Evolutionary conservation across 2,113 vertebrate genomes (phyloP), one percentile per base, ranked within the genome.

Genomic region (Aix galericulata): DNA sequence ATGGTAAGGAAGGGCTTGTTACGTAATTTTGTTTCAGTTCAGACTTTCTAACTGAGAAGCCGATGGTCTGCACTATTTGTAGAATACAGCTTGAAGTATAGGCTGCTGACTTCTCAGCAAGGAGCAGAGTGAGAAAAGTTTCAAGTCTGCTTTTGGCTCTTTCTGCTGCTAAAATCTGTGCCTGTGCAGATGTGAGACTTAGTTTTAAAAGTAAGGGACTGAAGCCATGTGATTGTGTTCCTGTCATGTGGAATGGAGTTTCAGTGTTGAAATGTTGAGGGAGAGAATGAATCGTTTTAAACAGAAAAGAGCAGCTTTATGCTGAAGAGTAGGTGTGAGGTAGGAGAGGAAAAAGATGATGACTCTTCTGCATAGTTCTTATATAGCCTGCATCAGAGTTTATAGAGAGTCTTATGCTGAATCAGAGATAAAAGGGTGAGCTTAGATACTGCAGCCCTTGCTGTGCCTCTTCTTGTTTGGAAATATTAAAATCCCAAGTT

Each of bases 1-100:
- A 91, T 99, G 99, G 99, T 99, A 98, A 91, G 69, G 91, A 73
- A 69, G 36, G 34, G 44, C 15, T 0, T 3, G 5, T 8, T 4
- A 0, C 25, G 26, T 25, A 2, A 29, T 58, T 80, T 64, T 44
- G 1, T 89, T 85, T 88, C 36, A 27, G 4, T 55, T 85, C 46
- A 58, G 56, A 5, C 31, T 64, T 14, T 4, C 0, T 17, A 62
- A n/a, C 14, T 29, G 13, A 18, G 23, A 29, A 59, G 17, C 22
- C n/a, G 0, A 8, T 23, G 18, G 8, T 58, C 42, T 53, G 40
- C 5, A 0, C 23, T 66, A 1, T 40, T 40, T 44, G 38, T 66
- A 52, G n/a, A 50, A 36, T 15, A 26, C 36, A 56, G 25, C 5
- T 55, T 7, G 3, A 50, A 71, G 27, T 23, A 18, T 6, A 66